These are phyloP conservation scores for Artemia sp. DNA, from an alignment of 2,888 invertebrate species.

Conservation along the genomic window DNA sequence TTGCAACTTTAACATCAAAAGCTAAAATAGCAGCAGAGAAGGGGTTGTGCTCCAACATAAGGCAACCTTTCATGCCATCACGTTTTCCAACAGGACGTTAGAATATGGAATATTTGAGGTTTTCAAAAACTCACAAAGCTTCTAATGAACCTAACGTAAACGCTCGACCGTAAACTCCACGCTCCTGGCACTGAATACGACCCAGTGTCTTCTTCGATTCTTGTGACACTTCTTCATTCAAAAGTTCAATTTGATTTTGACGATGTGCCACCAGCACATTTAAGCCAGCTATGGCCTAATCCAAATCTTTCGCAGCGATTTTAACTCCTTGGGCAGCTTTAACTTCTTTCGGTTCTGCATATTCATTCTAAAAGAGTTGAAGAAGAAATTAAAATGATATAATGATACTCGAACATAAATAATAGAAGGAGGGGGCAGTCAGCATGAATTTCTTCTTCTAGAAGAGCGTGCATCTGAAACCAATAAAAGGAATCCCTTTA, in stretches of 20 bases:
- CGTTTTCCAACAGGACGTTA: constrained; percentile 97
- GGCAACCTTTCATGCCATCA: constrained; percentile 99
- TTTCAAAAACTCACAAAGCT: constrained; percentile 77
- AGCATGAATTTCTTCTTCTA: too few species aligned
- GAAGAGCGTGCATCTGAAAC: too few species aligned
- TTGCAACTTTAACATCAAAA: constrained; percentile 97
- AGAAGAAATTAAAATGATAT: not conserved
- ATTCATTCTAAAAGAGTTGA: constrained; percentile 50
- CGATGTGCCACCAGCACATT: constrained; percentile 79
- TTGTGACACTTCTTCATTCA: constrained; percentile 65
- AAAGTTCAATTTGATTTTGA: constrained; percentile 79
- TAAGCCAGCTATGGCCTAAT: constrained; percentile 88
- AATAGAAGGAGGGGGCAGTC: too few species aligned
- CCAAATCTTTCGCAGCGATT: constrained; percentile 91
- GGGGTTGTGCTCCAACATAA: constrained; percentile 94
- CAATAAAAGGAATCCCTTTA: too few species aligned
- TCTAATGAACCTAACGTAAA: constrained; percentile 97
- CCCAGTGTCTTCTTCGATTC: constrained; percentile 77
- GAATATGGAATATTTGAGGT: constrained; percentile 92
- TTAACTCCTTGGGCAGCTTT: constrained; percentile 95
- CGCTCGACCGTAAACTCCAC: constrained; percentile 97
- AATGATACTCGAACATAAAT: too few species aligned
- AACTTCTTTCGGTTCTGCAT: constrained; percentile 83
- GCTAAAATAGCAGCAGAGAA: constrained; percentile 94
- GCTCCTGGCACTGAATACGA: constrained; percentile 71